A percentile compares a stretch with the other conserved stretches of the same genome.
These are phyloP conservation scores for Nebria brevicollis DNA, from an alignment of 2,888 invertebrate species.

Conservation along the genomic window DNA sequence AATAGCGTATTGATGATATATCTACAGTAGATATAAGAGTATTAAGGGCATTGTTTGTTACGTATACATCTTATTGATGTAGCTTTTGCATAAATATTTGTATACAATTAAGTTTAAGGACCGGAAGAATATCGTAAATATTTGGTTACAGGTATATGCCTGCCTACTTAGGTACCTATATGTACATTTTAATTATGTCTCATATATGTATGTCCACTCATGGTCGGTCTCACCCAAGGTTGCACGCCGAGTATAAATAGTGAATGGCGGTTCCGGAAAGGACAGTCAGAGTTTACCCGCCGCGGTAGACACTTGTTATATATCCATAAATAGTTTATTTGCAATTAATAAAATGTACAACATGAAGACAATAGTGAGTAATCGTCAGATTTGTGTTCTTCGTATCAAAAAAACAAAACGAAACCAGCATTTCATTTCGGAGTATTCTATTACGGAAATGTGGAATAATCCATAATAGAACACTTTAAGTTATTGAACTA, in stretches of 20 bases:
- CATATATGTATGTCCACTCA: conserved; percentile 4
- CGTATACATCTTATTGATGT: no score
- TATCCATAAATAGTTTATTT: conserved; percentile 36
- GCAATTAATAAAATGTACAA: conserved; percentile 50
- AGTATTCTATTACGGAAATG: not conserved
- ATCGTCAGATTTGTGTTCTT: conserved; percentile 18
- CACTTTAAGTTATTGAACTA: no score
- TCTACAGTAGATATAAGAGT: no score
- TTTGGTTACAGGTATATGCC: no score
- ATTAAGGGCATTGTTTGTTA: no score
- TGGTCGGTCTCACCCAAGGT: conserved; percentile 61
- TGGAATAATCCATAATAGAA: no score
- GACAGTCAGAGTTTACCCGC: conserved; percentile 60
- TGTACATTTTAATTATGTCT: not conserved
- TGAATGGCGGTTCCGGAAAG: conserved; percentile 57
- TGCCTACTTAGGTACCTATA: not conserved
- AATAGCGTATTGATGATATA: no score
- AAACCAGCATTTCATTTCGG: not conserved
- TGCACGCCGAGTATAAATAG: conserved; percentile 59
- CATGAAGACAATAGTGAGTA: conserved; percentile 59
- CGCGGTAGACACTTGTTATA: conserved; percentile 55
- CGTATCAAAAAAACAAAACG: not conserved
- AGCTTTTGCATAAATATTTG: no score
- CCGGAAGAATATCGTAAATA: no score
- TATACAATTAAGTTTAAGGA: no score